These are phyloP conservation scores for Microchrysa polita DNA, from an alignment of 2,888 invertebrate species.

Conservation along the genomic window DNA sequence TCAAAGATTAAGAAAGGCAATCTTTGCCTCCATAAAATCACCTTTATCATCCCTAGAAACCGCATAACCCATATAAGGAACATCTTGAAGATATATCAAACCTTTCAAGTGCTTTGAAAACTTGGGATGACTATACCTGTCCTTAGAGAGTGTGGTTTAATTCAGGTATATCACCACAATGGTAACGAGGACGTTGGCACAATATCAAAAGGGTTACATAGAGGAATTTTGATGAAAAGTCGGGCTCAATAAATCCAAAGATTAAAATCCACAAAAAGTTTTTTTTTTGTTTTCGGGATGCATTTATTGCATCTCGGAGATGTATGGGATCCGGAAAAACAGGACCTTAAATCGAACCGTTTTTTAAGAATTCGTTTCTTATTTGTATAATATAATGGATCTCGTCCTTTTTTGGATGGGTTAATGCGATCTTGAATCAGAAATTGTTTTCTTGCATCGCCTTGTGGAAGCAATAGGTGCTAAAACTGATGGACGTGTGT, in stretches of 20 bases:
- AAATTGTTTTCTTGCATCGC: constrained; percentile 28
- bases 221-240: constrained; percentile 29
- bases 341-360: constrained; percentile 46
- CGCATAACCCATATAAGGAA: constrained; percentile 6
- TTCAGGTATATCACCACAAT: neutral
- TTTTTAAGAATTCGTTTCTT: constrained; percentile 29
- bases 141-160: neutral
- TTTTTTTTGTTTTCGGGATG: constrained; percentile 24
- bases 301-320: constrained; percentile 12
- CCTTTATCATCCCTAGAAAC: constrained; percentile 10
- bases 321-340: constrained; percentile 49
- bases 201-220: constrained; percentile 34
- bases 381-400: constrained; percentile 31
- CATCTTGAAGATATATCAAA: neutral
- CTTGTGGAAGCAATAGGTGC: constrained; percentile 42
- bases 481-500: constrained; percentile 32
- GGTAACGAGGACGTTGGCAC: constrained; percentile 18
- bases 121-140: constrained; percentile 17
- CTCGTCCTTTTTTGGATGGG: constrained; percentile 37
- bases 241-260: constrained; percentile 48
- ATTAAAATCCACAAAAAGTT: constrained; percentile 50
- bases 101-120: constrained; percentile 11
- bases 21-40: neutral
- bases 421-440: constrained; percentile 15
- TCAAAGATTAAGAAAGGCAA: neutral